phyloP scores from a whole-genome alignment of 2,113 vertebrate genomes.

The Lagenorhynchus albirostris region DNA sequence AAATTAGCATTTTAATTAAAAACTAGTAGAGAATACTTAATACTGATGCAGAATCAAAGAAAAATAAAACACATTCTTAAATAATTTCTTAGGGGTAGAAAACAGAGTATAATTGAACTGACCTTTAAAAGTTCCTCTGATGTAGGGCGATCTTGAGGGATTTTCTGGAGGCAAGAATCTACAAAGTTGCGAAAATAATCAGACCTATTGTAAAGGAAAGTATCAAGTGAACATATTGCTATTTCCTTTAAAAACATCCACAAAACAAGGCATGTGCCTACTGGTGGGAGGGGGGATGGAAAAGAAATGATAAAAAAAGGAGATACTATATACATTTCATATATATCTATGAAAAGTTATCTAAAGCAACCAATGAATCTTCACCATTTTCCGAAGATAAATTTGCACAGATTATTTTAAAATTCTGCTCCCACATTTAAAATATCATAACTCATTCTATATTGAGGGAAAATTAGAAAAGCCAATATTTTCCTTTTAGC shows the following conservation, averaged over 20 bases:
- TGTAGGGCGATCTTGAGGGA: constrained; percentile 97
- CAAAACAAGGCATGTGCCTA: constrained; percentile 31
- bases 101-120: constrained; percentile 69
- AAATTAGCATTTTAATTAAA: background rate
- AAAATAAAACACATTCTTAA: background rate
- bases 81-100: background rate
- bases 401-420: background rate
- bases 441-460: background rate
- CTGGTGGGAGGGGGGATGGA: background rate
- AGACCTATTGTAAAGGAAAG: constrained; percentile 87
- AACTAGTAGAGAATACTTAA: background rate
- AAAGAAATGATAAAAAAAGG: background rate
- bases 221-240: constrained; percentile 62
- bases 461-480: background rate
- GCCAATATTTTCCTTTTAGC: background rate
- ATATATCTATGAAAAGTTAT: constrained; percentile 7
- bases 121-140: constrained; percentile 99
- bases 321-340: constrained; percentile 1
- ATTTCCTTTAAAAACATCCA: constrained; percentile 58
- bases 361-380: background rate
- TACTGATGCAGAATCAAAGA: background rate
- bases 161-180: constrained; percentile 99
- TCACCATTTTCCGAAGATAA: constrained; percentile 5
- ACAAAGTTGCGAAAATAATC: constrained; percentile 99
- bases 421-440: background rate